Conservation (phyloP, 64 coral and sea anemone species). For the Porites lutea region DNA sequence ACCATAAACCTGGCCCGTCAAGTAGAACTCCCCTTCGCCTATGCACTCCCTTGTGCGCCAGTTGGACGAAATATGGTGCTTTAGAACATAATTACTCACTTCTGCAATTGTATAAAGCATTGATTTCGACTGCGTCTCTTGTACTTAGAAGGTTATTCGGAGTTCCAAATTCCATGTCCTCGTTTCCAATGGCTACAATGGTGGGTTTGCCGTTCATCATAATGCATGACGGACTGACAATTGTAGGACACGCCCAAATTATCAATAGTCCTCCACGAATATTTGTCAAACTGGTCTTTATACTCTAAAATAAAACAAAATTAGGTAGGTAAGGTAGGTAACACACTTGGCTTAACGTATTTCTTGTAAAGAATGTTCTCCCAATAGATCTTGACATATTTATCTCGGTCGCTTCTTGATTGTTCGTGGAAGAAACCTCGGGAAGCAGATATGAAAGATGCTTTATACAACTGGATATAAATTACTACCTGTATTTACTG, state of each 20-base stretch:
- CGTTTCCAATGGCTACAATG: constrained; percentile 74
- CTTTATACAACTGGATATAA: background rate
- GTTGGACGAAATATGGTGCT: no score
- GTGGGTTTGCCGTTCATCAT: constrained; percentile 69
- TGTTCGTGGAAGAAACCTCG: constrained; percentile 44
- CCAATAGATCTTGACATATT: constrained; percentile 31
- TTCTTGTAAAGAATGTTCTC: background rate
- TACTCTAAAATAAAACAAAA: constrained; percentile 6
- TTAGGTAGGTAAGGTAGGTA: no score
- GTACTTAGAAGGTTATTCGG: background rate
- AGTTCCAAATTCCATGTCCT: constrained; percentile 60
- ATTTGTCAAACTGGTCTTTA: constrained; percentile 81
- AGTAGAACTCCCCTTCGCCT: no score
- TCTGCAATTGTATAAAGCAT: constrained; percentile 83
- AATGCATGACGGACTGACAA: constrained; percentile 91
- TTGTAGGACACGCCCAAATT: constrained; percentile 80
- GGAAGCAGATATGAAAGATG: background rate
- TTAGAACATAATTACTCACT: constrained; percentile 43
- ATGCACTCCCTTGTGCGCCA: no score
- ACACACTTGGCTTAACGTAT: no score
- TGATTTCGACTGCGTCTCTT: constrained; percentile 73
- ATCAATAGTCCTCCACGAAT: constrained; percentile 61
- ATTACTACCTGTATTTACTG: no score
- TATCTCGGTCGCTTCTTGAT: constrained; percentile 22
- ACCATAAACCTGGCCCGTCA: no score